Evolutionary conservation across 2,888 invertebrate species (phyloP).

Genomic region (Blomia tropicalis): DNA sequence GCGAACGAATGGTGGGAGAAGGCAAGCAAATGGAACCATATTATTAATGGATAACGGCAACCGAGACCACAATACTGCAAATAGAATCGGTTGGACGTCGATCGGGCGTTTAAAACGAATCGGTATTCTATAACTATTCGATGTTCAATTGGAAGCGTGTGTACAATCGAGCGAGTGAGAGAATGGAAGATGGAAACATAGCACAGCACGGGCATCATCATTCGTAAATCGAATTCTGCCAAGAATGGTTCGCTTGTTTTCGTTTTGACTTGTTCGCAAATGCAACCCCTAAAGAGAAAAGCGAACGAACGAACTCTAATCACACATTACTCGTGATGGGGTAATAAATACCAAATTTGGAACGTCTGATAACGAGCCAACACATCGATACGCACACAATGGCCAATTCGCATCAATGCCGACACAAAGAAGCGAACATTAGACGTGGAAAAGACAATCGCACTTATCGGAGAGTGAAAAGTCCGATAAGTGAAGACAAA

Average conservation of each 20-base stretch:
- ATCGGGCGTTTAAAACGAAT: background rate
- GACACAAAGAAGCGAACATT: no score
- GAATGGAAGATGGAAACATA: background rate
- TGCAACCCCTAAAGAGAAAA: background rate
- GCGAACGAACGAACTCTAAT: background rate
- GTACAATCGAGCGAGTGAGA: background rate
- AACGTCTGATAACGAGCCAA: no score
- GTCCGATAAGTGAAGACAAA: no score
- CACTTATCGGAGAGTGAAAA: no score
- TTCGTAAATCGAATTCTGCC: slow-evolving; percentile 5
- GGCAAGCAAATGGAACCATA: background rate
- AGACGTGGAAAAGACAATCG: no score
- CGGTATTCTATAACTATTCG: background rate
- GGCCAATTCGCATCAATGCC: no score
- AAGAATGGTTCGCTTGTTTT: background rate
- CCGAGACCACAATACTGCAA: background rate
- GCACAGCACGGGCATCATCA: slow-evolving; percentile 2
- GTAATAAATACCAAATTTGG: slow-evolving; percentile 14
- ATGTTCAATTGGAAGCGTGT: slow-evolving; percentile 11
- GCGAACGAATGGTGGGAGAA: no score
- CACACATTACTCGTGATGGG: background rate
- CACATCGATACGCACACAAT: no score
- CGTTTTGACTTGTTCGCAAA: background rate
- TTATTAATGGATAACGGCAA: slow-evolving; percentile 10
- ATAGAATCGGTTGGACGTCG: background rate